Percentiles rank a stretch among this genome's conserved stretches.
Conservation (phyloP, 2,888 invertebrate species). For the Camponotus fellah region DNA sequence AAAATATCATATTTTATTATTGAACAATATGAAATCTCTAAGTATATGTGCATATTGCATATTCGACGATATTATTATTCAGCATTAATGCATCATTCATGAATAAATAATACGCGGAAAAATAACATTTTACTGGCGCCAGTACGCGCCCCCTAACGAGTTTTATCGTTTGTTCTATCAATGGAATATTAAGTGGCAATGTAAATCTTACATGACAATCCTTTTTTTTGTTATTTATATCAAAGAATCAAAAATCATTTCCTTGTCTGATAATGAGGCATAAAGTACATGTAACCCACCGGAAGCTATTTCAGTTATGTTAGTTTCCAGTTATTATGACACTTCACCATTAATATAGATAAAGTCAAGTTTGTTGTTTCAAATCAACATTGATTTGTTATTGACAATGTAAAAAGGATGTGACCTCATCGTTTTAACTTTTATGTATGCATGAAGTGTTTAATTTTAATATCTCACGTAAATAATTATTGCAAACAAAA, state of each 20-base stretch:
- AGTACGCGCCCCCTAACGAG: neutral
- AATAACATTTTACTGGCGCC: slow-evolving; percentile 1
- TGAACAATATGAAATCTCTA: slow-evolving; percentile 5
- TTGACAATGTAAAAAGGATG: neutral
- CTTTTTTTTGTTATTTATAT: slow-evolving; percentile 8
- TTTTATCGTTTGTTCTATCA: slow-evolving; percentile 21
- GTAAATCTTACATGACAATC: neutral
- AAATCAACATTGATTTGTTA: slow-evolving; percentile 2
- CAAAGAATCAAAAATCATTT: slow-evolving; percentile 12
- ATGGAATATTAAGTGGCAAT: neutral
- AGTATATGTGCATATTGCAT: neutral
- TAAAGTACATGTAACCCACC: neutral
- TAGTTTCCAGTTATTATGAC: slow-evolving; percentile 31
- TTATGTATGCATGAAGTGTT: neutral
- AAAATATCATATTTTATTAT: slow-evolving; percentile 9
- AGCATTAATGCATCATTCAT: neutral
- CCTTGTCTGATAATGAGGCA: slow-evolving; percentile 8
- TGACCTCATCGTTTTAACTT: neutral
- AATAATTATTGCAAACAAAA: neutral
- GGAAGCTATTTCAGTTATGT: slow-evolving; percentile 21
- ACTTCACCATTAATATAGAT: slow-evolving; percentile 17
- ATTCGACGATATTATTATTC: slow-evolving; percentile 3
- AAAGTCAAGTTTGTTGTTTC: slow-evolving; percentile 4
- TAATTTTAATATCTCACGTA: neutral
- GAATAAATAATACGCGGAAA: slow-evolving; percentile 15